Conservation (phyloP, 2,797 vertebrate genomes). For the Vultur gryphus region DNA sequence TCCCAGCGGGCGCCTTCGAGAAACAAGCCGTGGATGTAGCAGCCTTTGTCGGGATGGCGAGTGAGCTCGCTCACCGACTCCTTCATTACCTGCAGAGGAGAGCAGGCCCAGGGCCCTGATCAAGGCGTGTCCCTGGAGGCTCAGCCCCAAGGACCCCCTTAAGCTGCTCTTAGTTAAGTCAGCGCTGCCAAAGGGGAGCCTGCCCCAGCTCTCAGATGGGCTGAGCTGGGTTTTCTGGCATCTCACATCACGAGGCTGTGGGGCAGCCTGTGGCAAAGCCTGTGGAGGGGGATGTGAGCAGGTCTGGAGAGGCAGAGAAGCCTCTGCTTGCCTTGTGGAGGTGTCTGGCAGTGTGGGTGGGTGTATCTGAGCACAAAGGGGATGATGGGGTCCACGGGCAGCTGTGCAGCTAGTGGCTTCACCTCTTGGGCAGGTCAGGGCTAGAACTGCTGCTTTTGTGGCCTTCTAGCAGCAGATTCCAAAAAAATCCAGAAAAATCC, state of each 20-base stretch:
- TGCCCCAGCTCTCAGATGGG: not conserved
- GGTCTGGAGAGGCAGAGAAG: not conserved
- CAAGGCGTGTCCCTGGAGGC: rapidly evolving
- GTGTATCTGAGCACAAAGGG: not conserved
- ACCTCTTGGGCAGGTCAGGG: not conserved
- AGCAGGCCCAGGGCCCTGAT: rapidly evolving
- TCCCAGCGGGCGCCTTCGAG: conserved; percentile 91
- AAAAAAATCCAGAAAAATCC: not conserved
- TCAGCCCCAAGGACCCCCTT: not conserved
- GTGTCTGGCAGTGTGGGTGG: not conserved
- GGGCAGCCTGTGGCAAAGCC: not conserved
- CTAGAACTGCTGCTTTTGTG: not conserved
- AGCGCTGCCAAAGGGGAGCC: rapidly evolving
- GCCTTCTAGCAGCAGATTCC: not conserved
- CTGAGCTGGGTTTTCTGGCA: not conserved
- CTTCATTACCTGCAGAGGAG: conserved; percentile 75
- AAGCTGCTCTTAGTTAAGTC: not conserved
- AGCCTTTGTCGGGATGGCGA: conserved; percentile 74
- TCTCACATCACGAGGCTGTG: not conserved
- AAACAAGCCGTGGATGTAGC: conserved; percentile 88
- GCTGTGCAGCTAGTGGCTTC: not conserved
- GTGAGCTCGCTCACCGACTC: conserved; percentile 68
- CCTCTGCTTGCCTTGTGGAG: not conserved
- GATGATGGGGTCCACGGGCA: not conserved
- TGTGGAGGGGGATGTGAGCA: not conserved